Evolutionary conservation across 1,140 invertebrate genomes (phyloP), one percentile per base, ranked within the genome.

Genomic region (Drosophila saltans): DNA sequence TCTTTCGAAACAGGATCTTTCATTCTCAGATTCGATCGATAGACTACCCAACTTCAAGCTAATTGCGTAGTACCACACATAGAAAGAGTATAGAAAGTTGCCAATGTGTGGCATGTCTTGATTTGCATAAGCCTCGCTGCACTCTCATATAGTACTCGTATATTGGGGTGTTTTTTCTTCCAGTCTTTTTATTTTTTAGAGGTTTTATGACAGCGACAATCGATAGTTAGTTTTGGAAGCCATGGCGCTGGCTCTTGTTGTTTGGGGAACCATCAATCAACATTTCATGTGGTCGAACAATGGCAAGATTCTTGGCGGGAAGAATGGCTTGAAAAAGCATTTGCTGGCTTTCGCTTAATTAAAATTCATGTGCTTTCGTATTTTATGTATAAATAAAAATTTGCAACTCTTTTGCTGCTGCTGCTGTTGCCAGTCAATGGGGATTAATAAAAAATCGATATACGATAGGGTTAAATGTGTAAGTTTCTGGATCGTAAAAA

Each of bases 181-280:
- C 16, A 8, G n/a, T 24, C 43, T 5, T 40, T 41, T 7, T 3
- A 16, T 43, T 65, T 57, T 7, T 69, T 74, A 64, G 72, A 69
- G 71, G 77, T 88, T 86, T 86, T 88, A 86, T 86, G 83, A 89
- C 84, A 80, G 77, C 80, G 83, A 88, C 83, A 86, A 86, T 86
- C 83, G 84, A 86, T 86, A 83, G 80, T 72, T 78, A n/a, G 73
- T 11, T 16, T 16, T 10, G 33, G 72, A 28, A 24, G 7, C 36
- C 30, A n/a, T 21, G 24, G 4, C 33, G 7, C 9, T 63, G 69
- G 64, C 70, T 57, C 58, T 62, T 55, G 66, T 62, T 69, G 76
- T 69, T 71, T 40, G 69, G 80, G 76, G 76, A 80, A 60, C 69
- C 76, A 86, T 86, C 83, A 86, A 86, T 86, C 83, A 86, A 88